These are phyloP conservation scores for Lanistes nyassanus DNA, from an alignment of 1,140 invertebrate species.

Conservation along the genomic window DNA sequence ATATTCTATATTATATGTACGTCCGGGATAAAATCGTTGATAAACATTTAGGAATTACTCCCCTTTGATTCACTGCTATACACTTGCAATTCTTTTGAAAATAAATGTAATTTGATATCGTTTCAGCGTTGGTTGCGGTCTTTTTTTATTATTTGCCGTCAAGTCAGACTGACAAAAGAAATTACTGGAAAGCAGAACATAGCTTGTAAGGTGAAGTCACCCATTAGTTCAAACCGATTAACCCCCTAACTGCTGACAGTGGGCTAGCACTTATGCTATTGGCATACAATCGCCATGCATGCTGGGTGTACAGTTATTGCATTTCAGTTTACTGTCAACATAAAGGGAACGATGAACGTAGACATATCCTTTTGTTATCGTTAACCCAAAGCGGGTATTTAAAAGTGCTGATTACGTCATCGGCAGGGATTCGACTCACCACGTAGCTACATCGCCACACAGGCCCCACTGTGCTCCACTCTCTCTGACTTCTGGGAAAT, in stretches of 20 bases:
- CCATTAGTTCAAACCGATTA: neutral
- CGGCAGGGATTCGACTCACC: slow-evolving; percentile 65
- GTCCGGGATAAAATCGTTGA: neutral
- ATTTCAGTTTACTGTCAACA: neutral
- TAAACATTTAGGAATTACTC: too few relatives aligned
- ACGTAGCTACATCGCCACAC: slow-evolving; percentile 90
- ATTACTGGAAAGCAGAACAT: too few relatives aligned
- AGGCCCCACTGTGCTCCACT: slow-evolving; percentile 88
- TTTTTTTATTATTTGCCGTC: too few relatives aligned
- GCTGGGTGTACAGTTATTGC: too few relatives aligned
- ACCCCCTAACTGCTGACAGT: neutral
- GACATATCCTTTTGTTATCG: too few relatives aligned
- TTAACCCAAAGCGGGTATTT: too few relatives aligned
- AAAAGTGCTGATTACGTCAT: too few relatives aligned
- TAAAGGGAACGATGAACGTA: neutral
- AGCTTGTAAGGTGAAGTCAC: neutral
- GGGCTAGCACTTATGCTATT: neutral
- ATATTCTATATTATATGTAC: neutral
- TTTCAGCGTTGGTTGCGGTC: too few relatives aligned
- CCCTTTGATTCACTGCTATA: too few relatives aligned
- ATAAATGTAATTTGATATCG: too few relatives aligned
- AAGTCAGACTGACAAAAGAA: too few relatives aligned
- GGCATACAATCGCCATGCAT: neutral
- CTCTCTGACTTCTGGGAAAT: slow-evolving; percentile 94
- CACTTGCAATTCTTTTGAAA: too few relatives aligned